Evolutionary conservation across 2,888 invertebrate genomes (phyloP).

Genomic region (Philopedon plagiatum): DNA sequence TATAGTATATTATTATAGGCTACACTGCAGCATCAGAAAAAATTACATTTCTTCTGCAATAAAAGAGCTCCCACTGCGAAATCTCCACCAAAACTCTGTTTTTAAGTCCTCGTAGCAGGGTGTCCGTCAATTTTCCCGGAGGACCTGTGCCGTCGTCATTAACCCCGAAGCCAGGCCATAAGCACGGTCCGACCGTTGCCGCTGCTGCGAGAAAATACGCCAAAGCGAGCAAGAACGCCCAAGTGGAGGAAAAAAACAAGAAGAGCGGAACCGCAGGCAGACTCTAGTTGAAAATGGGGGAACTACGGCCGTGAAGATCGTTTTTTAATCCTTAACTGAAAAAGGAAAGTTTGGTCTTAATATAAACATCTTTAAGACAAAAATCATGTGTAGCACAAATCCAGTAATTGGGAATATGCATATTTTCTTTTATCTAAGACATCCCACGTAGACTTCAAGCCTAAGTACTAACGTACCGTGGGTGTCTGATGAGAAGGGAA

Average conservation of each 20-base stretch:
- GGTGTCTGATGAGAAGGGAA: no score
- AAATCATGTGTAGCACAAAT: no score
- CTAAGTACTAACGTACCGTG: no score
- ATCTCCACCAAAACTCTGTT: conserved; percentile 21
- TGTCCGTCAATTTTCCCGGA: conserved; percentile 45
- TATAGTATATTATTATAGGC: no score
- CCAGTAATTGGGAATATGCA: no score
- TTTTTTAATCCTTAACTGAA: no score
- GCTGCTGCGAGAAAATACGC: conserved; percentile 20
- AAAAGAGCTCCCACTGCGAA: background rate
- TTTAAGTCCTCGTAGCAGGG: background rate
- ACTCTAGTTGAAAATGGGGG: conserved; percentile 31
- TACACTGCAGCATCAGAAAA: background rate
- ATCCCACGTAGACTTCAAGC: no score
- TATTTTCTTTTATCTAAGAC: no score
- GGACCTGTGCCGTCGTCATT: conserved; percentile 50
- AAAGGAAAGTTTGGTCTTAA: no score
- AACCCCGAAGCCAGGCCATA: conserved; percentile 40
- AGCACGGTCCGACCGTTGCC: conserved; percentile 35
- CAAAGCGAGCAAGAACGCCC: conserved; percentile 37
- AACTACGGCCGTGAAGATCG: conserved; percentile 35
- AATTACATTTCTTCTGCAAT: background rate
- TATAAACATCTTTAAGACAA: no score
- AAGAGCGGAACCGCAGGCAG: conserved; percentile 35
- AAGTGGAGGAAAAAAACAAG: conserved; percentile 20